Percentiles rank a stretch among this genome's conserved stretches.
Evolutionary conservation across 1,140 invertebrate genomes (phyloP).

Genomic region (Uloborus diversus): DNA sequence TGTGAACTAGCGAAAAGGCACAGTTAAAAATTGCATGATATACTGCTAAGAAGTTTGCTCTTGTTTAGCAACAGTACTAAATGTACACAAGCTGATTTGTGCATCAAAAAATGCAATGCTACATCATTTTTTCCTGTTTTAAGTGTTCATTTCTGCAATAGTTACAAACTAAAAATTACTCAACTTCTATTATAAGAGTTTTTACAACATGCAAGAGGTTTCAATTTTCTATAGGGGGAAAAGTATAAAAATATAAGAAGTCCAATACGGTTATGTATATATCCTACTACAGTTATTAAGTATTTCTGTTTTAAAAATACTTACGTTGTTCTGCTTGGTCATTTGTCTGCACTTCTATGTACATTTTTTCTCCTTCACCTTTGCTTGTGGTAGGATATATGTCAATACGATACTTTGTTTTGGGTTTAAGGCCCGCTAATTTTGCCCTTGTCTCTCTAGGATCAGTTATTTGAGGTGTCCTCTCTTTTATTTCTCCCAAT

Average conservation of each 20-base stretch:
- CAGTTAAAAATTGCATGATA: no score
- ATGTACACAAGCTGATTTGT: no score
- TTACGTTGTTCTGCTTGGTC: slow-evolving; percentile 51
- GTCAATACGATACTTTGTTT: slow-evolving; percentile 89
- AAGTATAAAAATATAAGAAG: not conserved
- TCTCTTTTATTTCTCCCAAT: slow-evolving; percentile 73
- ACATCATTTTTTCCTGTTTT: no score
- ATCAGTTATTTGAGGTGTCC: slow-evolving; percentile 79
- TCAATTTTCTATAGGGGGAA: no score
- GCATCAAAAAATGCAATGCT: no score
- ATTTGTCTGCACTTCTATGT: slow-evolving; percentile 60
- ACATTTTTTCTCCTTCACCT: slow-evolving; percentile 75
- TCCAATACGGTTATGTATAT: not conserved
- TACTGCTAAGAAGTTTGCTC: no score
- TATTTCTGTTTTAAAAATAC: slow-evolving; percentile 4
- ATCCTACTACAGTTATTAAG: not conserved
- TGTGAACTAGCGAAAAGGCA: no score
- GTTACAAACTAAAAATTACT: no score
- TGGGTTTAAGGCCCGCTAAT: slow-evolving; percentile 81
- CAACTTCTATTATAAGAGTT: no score
- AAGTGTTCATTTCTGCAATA: no score
- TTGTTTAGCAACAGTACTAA: no score
- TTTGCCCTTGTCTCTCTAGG: slow-evolving; percentile 81
- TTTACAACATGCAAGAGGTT: no score
- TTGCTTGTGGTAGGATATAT: slow-evolving; percentile 80